Conservation (phyloP, 2,113 vertebrate genomes). For the Thryonomys swinderianus region DNA sequence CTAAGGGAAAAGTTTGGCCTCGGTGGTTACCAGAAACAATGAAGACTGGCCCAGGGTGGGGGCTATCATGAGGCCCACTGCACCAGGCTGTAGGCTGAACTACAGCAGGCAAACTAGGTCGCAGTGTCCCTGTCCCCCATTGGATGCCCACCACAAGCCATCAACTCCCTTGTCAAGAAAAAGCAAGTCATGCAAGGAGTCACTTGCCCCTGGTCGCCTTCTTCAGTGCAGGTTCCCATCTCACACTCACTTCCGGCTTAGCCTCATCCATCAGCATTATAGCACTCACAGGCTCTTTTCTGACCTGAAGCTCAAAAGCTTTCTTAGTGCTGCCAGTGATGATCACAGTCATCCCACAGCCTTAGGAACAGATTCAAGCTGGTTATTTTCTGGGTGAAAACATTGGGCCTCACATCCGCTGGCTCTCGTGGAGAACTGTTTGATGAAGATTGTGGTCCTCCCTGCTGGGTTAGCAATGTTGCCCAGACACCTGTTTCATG, state of each 20-base stretch:
- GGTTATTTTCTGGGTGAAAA: background rate
- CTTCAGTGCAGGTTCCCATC: background rate
- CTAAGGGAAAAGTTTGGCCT: background rate
- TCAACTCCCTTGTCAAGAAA: background rate
- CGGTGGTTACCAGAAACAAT: background rate
- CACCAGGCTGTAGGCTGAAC: too few species aligned
- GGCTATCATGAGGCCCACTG: background rate
- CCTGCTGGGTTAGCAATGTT: background rate
- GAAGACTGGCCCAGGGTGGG: background rate
- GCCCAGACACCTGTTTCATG: constrained; percentile 11
- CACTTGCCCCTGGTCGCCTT: background rate
- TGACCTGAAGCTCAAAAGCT: constrained; percentile 42
- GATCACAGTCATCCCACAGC: background rate
- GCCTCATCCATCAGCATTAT: background rate
- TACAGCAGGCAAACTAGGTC: background rate
- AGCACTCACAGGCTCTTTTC: background rate
- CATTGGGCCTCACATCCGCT: background rate
- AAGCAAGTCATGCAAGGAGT: background rate
- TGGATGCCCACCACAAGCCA: background rate
- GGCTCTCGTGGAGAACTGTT: background rate
- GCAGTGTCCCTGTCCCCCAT: background rate
- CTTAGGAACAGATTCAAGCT: background rate
- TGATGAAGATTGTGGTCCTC: background rate
- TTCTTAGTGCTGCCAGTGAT: background rate
- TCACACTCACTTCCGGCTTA: background rate